Conservation (phyloP, 2,888 invertebrate genomes). For the Eupithecia dodoneata region DNA sequence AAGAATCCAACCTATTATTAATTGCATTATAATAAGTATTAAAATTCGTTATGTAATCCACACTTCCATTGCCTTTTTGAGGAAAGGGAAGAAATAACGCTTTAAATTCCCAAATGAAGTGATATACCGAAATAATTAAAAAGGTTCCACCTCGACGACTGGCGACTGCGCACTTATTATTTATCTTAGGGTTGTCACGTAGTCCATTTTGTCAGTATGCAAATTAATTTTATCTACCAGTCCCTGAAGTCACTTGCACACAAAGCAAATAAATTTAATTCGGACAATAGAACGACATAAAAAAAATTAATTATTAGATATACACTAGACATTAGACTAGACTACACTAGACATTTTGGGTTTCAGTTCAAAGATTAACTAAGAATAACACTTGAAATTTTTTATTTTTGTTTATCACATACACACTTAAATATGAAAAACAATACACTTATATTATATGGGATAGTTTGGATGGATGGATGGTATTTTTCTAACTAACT, state of each 20-base stretch:
- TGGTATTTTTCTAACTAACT: no score
- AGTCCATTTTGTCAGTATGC: not conserved
- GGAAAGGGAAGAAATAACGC: slow-evolving; percentile 46
- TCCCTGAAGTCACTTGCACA: not conserved
- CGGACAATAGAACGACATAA: not conserved
- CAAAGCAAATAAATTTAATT: not conserved
- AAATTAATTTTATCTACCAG: not conserved
- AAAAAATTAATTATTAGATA: no score
- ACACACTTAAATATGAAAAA: no score
- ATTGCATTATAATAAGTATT: no score
- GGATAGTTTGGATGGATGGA: no score
- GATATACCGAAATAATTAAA: slow-evolving; percentile 73
- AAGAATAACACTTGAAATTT: not conserved
- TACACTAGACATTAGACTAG: no score
- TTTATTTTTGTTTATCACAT: no score
- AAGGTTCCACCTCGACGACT: slow-evolving; percentile 58
- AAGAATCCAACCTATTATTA: not conserved
- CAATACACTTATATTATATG: not conserved
- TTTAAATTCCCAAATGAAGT: slow-evolving; percentile 66
- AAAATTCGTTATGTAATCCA: not conserved
- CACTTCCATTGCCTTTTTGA: not conserved
- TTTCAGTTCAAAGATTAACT: not conserved
- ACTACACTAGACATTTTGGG: not conserved
- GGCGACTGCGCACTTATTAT: slow-evolving; percentile 37
- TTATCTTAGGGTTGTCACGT: slow-evolving; percentile 36